Evolutionary conservation across 2,797 vertebrate species (phyloP).

Genomic region (Pristis pectinata): DNA sequence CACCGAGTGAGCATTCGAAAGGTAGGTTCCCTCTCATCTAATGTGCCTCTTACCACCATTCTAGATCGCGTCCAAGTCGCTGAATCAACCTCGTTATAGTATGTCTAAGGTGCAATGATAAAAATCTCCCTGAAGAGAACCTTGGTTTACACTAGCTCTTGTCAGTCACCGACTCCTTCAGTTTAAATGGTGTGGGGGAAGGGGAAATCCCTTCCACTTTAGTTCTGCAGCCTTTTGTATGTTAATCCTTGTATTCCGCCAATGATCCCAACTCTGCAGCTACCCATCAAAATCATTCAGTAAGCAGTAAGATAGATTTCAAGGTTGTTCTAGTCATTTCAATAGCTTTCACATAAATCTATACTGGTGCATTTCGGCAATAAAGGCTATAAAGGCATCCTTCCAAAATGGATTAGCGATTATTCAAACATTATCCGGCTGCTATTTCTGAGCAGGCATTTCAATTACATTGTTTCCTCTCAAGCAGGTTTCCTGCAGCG

Average conservation of each 20-base stretch:
- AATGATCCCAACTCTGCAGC: not conserved
- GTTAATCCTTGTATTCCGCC: not conserved
- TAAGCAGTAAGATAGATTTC: not conserved
- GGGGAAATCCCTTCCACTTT: not conserved
- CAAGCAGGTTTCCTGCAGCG: not conserved
- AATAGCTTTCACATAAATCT: slow-evolving; percentile 18
- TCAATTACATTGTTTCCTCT: slow-evolving; percentile 25
- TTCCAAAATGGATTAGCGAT: slow-evolving; percentile 30
- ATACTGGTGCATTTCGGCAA: not conserved
- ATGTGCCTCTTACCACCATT: not conserved
- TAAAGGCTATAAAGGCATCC: not conserved
- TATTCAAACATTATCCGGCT: slow-evolving; percentile 6
- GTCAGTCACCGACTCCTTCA: not conserved
- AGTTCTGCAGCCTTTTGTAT: not conserved
- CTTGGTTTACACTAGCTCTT: not conserved
- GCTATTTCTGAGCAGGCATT: slow-evolving; percentile 23
- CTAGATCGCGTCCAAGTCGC: not conserved
- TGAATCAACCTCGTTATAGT: not conserved
- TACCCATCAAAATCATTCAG: slow-evolving; percentile 9
- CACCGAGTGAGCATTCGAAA: not conserved
- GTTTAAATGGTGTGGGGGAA: not conserved
- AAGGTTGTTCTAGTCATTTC: slow-evolving; percentile 13
- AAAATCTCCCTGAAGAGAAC: not conserved
- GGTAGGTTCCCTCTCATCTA: not conserved
- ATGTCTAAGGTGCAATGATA: not conserved